A percentile compares a stretch with the other conserved stretches of the same genome.
phyloP scores from a whole-genome alignment of 2,888 invertebrate species.

The Andrena marginata region DNA sequence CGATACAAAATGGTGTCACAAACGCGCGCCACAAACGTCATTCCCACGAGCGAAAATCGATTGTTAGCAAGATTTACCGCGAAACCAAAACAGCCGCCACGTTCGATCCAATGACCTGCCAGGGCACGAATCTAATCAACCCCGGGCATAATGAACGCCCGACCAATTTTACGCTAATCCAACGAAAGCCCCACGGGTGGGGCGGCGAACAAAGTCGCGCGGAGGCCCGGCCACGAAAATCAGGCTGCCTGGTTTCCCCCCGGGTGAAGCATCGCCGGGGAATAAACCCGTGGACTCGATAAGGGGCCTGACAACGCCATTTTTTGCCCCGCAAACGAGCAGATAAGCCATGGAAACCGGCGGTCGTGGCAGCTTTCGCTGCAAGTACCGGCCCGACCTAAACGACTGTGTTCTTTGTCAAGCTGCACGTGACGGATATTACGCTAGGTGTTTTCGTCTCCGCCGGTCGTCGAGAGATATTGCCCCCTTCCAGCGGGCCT shows the following conservation, averaged over 20 bases:
- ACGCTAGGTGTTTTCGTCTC: slow-evolving; percentile 69
- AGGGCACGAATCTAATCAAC: slow-evolving; percentile 29
- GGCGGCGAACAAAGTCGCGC: slow-evolving; percentile 21
- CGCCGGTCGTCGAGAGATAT: slow-evolving; percentile 52
- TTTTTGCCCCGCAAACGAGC: slow-evolving; percentile 44
- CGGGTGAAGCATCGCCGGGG: neutral
- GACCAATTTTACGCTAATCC: slow-evolving; percentile 39
- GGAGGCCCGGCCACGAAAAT: slow-evolving; percentile 2
- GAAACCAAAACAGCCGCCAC: slow-evolving; percentile 25
- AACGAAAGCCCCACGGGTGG: neutral
- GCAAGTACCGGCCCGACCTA: slow-evolving; percentile 35
- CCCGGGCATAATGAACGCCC: slow-evolving; percentile 27
- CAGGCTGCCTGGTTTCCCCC: neutral
- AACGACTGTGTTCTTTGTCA: slow-evolving; percentile 64
- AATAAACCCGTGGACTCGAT: slow-evolving; percentile 1
- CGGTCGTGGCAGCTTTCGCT: slow-evolving; percentile 12
- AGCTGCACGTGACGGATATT: slow-evolving; percentile 65
- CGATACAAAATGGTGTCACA: neutral
- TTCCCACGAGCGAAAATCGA: slow-evolving; percentile 1
- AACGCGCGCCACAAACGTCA: neutral
- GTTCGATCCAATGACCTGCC: slow-evolving; percentile 13
- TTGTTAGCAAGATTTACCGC: slow-evolving; percentile 11
- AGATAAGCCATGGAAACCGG: slow-evolving; percentile 48
- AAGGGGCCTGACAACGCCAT: slow-evolving; percentile 4
- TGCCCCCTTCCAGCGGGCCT: slow-evolving; percentile 20